phyloP scores from a whole-genome alignment of 2,797 vertebrate genomes.

The Enteromius anoplus region DNA sequence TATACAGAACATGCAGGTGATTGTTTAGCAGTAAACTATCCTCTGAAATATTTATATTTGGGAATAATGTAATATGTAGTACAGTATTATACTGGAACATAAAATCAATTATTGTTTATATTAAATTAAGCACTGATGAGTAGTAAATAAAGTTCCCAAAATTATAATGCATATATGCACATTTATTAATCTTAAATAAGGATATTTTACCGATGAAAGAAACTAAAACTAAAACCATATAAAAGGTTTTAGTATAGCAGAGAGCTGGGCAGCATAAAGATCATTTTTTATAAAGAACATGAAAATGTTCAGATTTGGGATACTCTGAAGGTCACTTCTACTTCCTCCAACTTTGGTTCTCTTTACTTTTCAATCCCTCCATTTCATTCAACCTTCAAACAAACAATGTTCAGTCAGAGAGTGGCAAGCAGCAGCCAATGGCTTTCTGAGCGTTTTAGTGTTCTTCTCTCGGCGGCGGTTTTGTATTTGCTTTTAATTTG shows the following conservation, averaged over 20 bases:
- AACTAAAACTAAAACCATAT: not conserved
- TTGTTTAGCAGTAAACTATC: not conserved
- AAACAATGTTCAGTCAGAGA: constrained; percentile 68
- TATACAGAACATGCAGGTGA: not conserved
- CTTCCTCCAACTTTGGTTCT: constrained; percentile 45
- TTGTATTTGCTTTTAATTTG: constrained; percentile 92
- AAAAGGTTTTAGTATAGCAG: not conserved
- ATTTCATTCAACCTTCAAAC: constrained; percentile 56
- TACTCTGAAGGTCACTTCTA: constrained; percentile 22
- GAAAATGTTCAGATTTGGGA: constrained; percentile 19
- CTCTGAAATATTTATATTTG: not conserved
- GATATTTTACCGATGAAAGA: not conserved
- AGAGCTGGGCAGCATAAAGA: constrained; percentile 6
- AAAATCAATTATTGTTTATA: not conserved
- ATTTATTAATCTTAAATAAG: not conserved
- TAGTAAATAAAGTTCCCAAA: not conserved
- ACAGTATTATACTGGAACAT: not conserved
- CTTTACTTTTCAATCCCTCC: constrained; percentile 61
- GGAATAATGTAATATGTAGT: not conserved
- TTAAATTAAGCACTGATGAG: not conserved
- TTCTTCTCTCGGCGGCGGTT: constrained; percentile 62
- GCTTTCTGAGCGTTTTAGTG: constrained; percentile 73
- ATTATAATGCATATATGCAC: not conserved
- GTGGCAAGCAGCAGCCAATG: constrained; percentile 68
- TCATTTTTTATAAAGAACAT: not conserved